A percentile compares a stretch with the other conserved stretches of the same genome.
These are phyloP conservation scores for Labeo rohita DNA, from an alignment of 2,113 vertebrate species.

Conservation along the genomic window DNA sequence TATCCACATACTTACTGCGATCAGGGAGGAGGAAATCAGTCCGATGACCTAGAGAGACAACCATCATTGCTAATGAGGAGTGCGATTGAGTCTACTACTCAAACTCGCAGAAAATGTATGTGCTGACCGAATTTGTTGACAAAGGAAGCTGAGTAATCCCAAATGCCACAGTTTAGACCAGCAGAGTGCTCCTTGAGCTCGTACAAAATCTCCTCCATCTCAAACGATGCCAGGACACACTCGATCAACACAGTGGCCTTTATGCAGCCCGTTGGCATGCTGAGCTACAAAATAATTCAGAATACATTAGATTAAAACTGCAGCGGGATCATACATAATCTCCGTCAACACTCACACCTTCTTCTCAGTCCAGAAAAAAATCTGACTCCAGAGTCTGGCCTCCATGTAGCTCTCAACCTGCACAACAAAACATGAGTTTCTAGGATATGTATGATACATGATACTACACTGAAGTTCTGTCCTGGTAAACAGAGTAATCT, in stretches of 20 bases:
- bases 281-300: constrained; percentile 66
- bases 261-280: constrained; percentile 73
- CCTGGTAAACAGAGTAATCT: background rate
- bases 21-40: constrained; percentile 79
- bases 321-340: constrained; percentile 14
- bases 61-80: background rate
- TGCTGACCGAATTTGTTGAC: constrained; percentile 80
- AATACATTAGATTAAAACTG: background rate
- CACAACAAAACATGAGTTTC: constrained; percentile 16
- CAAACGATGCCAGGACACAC: constrained; percentile 79
- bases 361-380: constrained; percentile 80
- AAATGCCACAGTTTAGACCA: constrained; percentile 84
- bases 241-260: constrained; percentile 82
- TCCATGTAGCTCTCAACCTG: constrained; percentile 79
- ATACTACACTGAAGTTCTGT: background rate
- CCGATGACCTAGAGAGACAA: constrained; percentile 63
- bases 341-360: constrained; percentile 65
- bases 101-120: background rate
- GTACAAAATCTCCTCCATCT: constrained; percentile 84
- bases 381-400: constrained; percentile 80
- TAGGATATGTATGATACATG: background rate
- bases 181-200: constrained; percentile 80
- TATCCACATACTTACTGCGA: constrained; percentile 81
- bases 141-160: constrained; percentile 84
- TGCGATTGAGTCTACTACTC: background rate